phyloP scores from a whole-genome alignment of 1,140 invertebrate species.

The Drosophila carrolli region DNA sequence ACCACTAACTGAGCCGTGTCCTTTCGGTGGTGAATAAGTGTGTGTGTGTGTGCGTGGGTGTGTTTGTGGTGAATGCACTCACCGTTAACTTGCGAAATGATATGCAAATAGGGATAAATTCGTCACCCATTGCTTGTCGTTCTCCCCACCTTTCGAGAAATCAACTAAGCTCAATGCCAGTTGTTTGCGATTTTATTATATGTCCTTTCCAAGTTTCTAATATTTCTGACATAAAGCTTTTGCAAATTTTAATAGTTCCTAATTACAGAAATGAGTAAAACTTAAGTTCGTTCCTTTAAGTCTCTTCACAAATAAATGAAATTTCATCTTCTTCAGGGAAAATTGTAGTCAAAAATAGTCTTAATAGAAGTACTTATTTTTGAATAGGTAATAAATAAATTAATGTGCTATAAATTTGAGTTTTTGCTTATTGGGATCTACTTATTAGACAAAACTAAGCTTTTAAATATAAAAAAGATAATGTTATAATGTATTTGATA shows the following conservation, averaged over 20 bases:
- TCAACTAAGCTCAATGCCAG: constrained; percentile 30
- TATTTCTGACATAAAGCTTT: not conserved
- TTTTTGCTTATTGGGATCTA: no score
- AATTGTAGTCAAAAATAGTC: no score
- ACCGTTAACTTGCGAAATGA: constrained; percentile 76
- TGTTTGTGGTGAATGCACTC: constrained; percentile 53
- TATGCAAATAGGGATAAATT: constrained; percentile 83
- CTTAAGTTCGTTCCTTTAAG: no score
- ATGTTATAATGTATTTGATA: no score
- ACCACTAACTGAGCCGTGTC: constrained; percentile 11
- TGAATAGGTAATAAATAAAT: no score
- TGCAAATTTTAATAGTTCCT: not conserved
- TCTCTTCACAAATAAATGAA: no score
- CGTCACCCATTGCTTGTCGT: constrained; percentile 50
- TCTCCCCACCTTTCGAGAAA: not conserved
- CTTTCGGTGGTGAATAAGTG: not conserved
- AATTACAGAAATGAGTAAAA: no score
- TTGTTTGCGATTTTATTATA: constrained; percentile 8
- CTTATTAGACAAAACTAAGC: no score
- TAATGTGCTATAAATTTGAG: no score
- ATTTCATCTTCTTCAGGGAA: no score
- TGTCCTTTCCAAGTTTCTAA: not conserved
- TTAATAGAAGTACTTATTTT: no score
- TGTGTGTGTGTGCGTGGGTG: constrained; percentile 1
- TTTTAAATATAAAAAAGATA: no score